These are phyloP conservation scores for Lithophane ornitopus DNA, from an alignment of 2,888 invertebrate species.

Conservation along the genomic window DNA sequence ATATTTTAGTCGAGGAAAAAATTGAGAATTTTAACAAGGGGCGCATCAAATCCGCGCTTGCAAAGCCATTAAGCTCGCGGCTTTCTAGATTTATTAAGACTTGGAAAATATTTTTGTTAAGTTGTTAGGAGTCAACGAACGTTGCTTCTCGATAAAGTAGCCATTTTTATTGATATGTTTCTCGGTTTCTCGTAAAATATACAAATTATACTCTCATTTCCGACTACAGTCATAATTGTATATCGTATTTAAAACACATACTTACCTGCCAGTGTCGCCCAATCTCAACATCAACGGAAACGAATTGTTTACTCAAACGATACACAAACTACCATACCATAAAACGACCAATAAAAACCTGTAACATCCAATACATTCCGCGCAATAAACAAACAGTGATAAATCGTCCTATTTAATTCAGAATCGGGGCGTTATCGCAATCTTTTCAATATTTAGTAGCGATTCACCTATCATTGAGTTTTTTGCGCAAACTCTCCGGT, in stretches of 20 bases:
- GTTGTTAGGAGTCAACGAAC: slow-evolving; percentile 20
- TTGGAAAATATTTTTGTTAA: slow-evolving; percentile 36
- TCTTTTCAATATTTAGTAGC: slow-evolving; percentile 64
- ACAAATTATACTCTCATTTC: slow-evolving; percentile 40
- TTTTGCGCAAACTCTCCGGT: slow-evolving; percentile 62
- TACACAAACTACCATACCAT: slow-evolving; percentile 42
- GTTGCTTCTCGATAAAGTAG: slow-evolving; percentile 2
- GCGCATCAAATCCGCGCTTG: slow-evolving; percentile 54
- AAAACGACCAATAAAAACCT: slow-evolving; percentile 55
- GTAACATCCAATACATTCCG: slow-evolving; percentile 57
- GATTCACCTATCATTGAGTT: slow-evolving; percentile 66
- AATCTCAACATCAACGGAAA: slow-evolving; percentile 58
- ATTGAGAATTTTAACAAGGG: slow-evolving; percentile 65
- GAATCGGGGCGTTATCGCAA: slow-evolving; percentile 61
- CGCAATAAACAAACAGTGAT: slow-evolving; percentile 51
- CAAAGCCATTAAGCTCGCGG: slow-evolving; percentile 39
- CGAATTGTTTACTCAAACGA: slow-evolving; percentile 56
- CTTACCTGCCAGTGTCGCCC: slow-evolving; percentile 39
- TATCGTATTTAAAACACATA: slow-evolving; percentile 39
- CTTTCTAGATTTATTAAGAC: slow-evolving; percentile 49
- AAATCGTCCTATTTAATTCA: slow-evolving; percentile 61
- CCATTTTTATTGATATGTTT: slow-evolving; percentile 3
- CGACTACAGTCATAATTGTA: slow-evolving; percentile 42
- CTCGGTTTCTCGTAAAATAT: slow-evolving; percentile 6
- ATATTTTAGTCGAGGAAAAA: slow-evolving; percentile 67